Evolutionary conservation across 1,140 invertebrate species (phyloP), one percentile per base, ranked within the genome.

Genomic region (Thaumetopoea pityocampa): DNA sequence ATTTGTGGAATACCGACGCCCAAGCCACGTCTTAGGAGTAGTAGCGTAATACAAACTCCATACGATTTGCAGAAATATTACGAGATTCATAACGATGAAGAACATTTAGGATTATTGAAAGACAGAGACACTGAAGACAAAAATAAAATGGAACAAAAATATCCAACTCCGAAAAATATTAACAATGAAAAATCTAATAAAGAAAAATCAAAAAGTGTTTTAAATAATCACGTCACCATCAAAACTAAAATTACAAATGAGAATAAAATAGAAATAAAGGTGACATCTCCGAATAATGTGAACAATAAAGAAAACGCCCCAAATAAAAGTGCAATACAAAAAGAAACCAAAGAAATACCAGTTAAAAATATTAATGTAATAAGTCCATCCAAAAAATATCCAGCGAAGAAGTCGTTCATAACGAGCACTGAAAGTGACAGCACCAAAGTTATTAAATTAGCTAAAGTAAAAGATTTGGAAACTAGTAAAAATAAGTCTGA

Each of bases 51-150:
- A 54, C 82, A 86, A 59, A 85, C 83, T 24, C 83, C 85, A 2
- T 85, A 85, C 46, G 85, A 86, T 46, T 58, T 86, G 46, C 78
- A 86, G 53, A 82, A 85, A 50, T 85, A 86, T 64, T 80, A 80
- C 12, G 79, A 85, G 71, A 63, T 85, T 26, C 79, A 85, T 55
- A 57, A 63, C 9, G 82, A 86, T 54, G 71, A 83, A 38, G 82
- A 82, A 54, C 82, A 86, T 47, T 66, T 76, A 62, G 72, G 76
- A 27, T 60, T 71, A 5, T 57, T 70, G 28, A 85, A 74, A 38
- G 76, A 83, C 50, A 77, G 71, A 41, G 55, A 59, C 15, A 40
- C 53, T 20, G 60, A 65, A 27, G 29, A 61, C 26, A 23, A 43
- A 14, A 62, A 40, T 19, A 38, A 64, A 27, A 37, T 28, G 23